phyloP scores from a whole-genome alignment of 1,140 invertebrate species.

The Danaus plexippus region DNA sequence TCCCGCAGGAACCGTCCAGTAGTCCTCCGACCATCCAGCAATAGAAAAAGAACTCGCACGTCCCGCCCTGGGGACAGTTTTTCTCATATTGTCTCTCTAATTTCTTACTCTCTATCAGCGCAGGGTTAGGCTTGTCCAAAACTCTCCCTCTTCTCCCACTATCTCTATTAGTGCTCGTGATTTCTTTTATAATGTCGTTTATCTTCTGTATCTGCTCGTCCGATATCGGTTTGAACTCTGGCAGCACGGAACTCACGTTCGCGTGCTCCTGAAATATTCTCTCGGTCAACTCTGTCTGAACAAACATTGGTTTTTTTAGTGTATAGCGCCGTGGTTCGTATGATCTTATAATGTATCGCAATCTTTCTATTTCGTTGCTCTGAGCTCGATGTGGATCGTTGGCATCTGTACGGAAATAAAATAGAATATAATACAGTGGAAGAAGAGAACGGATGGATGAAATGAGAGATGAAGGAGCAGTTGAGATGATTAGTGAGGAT shows the following conservation, averaged over 20 bases:
- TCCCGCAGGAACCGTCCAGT: constrained; percentile 87
- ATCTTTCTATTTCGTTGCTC: constrained; percentile 29
- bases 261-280: constrained; percentile 39
- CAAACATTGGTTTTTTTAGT: constrained; percentile 57
- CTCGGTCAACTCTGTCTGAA: constrained; percentile 52
- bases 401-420: constrained; percentile 61
- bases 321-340: constrained; percentile 17
- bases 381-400: constrained; percentile 62
- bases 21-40: constrained; percentile 93
- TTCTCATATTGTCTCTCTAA: constrained; percentile 65
- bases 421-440: constrained; percentile 21
- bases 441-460: no score
- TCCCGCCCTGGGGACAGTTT: constrained; percentile 78
- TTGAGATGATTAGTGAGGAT: no score
- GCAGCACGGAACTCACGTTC: constrained; percentile 41
- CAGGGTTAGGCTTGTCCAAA: constrained; percentile 33
- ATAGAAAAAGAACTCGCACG: constrained; percentile 92
- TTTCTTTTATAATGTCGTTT: constrained; percentile 49
- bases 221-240: constrained; percentile 60
- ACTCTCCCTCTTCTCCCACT: constrained; percentile 46
- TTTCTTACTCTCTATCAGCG: constrained; percentile 32
- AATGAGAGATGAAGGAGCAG: no score
- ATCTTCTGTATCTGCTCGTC: constrained; percentile 59
- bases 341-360: constrained; percentile 29
- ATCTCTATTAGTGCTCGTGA: constrained; percentile 33